Evolutionary conservation across 2,797 vertebrate species (phyloP).

Genomic region (Triplophysa bombifrons): DNA sequence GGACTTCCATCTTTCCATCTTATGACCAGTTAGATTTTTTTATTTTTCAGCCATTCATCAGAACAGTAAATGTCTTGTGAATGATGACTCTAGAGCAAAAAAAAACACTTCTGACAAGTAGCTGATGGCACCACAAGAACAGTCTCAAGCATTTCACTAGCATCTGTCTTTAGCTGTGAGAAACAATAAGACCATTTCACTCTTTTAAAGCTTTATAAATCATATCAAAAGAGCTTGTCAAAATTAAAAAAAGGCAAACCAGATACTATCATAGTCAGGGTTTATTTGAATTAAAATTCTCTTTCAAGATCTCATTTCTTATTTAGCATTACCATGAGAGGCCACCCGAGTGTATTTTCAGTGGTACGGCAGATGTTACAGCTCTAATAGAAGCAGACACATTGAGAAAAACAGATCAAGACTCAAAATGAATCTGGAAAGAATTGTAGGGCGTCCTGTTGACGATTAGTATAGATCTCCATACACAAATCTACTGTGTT

Average conservation of each 20-base stretch:
- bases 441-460: no score
- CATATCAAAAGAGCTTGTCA: no score
- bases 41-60: not conserved
- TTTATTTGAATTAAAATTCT: not conserved
- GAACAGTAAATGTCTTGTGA: not conserved
- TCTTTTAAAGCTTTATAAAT: not conserved
- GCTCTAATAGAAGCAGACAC: not conserved
- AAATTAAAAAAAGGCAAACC: not conserved
- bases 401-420: not conserved
- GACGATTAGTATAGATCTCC: not conserved
- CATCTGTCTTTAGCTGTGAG: not conserved
- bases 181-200: not conserved
- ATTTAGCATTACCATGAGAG: not conserved
- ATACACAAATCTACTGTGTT: conserved; percentile 5
- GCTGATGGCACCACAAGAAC: not conserved
- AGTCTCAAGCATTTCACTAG: not conserved
- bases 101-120: not conserved
- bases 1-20: not conserved
- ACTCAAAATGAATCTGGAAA: no score
- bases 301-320: conserved; percentile 4
- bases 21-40: not conserved
- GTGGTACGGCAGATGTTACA: not conserved
- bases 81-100: not conserved
- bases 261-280: not conserved
- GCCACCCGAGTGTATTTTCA: not conserved